phyloP scores from a whole-genome alignment of 2,113 vertebrate genomes.

The Crotalus viridis region DNA sequence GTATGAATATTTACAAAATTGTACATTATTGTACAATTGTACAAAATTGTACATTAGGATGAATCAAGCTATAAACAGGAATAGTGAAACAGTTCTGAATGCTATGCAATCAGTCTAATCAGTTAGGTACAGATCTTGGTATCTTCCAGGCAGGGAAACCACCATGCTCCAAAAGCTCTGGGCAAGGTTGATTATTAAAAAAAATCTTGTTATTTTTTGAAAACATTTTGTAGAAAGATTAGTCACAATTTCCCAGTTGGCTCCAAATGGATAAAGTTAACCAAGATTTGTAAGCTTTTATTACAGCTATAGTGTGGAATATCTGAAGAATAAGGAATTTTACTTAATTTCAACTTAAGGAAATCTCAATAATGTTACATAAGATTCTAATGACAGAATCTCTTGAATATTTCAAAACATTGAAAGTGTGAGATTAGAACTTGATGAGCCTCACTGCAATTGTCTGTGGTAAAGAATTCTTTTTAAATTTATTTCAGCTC shows the following conservation, averaged over 20 bases:
- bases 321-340: not conserved
- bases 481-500: not conserved
- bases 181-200: not conserved
- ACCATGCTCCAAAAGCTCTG: not conserved
- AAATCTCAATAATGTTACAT: not conserved
- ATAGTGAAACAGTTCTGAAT: not conserved
- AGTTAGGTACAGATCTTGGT: not conserved
- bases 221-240: not conserved
- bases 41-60: not conserved
- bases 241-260: not conserved
- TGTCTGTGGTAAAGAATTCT: not conserved
- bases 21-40: not conserved
- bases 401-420: not conserved
- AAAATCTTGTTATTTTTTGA: not conserved
- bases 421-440: not conserved
- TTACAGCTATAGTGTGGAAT: not conserved
- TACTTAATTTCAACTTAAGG: not conserved
- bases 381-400: not conserved
- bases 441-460: not conserved
- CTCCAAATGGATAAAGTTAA: not conserved
- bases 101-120: not conserved
- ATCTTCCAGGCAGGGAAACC: not conserved
- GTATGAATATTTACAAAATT: not conserved
- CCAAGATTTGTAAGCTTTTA: not conserved
- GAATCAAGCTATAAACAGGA: fast-evolving